These are phyloP conservation scores for Drosophila limbata DNA, from an alignment of 2,888 invertebrate genomes.

Conservation along the genomic window DNA sequence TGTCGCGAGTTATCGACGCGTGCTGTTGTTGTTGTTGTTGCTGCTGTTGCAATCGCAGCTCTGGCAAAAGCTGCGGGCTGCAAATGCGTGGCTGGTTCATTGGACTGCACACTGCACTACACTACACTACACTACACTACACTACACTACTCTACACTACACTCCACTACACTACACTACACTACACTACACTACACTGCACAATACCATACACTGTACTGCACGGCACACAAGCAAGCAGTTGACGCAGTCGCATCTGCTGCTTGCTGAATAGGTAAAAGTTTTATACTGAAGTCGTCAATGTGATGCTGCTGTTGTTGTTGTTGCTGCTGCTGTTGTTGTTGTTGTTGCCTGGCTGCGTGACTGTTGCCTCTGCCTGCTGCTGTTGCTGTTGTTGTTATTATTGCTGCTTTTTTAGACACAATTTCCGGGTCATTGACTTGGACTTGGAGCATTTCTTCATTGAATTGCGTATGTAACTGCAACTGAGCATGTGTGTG, in stretches of 20 bases:
- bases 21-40: conserved; percentile 40
- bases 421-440: conserved; percentile 86
- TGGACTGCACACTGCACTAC: conserved; percentile 62
- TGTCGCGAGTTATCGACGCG: conserved; percentile 68
- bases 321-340: conserved; percentile 50
- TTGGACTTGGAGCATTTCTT: conserved; percentile 82
- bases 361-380: conserved; percentile 59
- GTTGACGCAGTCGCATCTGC: conserved; percentile 43
- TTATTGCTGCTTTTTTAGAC: conserved; percentile 82
- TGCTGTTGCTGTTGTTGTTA: conserved; percentile 50
- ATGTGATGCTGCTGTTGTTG: conserved; percentile 61
- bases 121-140: no score
- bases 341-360: conserved; percentile 64
- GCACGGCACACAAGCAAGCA: conserved; percentile 8
- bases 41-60: conserved; percentile 68
- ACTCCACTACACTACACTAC: neutral
- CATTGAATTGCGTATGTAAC: conserved; percentile 83
- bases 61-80: conserved; percentile 74
- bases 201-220: neutral
- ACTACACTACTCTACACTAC: neutral
- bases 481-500: conserved; percentile 67
- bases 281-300: conserved; percentile 75
- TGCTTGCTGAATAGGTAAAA: conserved; percentile 77
- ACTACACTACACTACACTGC: neutral
- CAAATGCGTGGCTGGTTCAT: conserved; percentile 75